Conservation (phyloP, 2,113 vertebrate species). For the Eudorcas thomsonii region DNA sequence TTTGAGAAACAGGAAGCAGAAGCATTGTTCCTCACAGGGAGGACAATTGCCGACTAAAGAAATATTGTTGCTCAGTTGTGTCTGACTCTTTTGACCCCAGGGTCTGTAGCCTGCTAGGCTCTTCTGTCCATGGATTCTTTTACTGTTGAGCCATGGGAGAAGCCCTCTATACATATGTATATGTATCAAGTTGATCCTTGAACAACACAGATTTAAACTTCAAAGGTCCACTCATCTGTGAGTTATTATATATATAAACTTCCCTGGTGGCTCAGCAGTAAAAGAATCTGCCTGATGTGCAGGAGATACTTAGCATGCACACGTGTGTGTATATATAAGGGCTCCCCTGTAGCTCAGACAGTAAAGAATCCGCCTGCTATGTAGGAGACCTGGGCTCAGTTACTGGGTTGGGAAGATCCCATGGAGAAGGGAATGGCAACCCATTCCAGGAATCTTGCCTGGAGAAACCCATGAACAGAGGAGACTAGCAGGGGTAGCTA, state of each 20-base stretch:
- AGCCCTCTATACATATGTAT: neutral
- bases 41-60: neutral
- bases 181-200: neutral
- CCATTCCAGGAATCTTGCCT: neutral
- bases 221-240: neutral
- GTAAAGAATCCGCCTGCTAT: neutral
- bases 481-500: neutral
- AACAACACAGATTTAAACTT: neutral
- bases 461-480: neutral
- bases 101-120: neutral
- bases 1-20: neutral
- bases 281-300: neutral
- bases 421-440: neutral
- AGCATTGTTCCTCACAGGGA: neutral
- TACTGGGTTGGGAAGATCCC: neutral
- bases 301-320: neutral
- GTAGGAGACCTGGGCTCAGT: neutral
- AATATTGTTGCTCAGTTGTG: neutral
- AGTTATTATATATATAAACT: neutral
- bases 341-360: neutral
- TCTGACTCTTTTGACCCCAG: neutral
- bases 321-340: neutral
- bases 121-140: neutral
- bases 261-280: neutral
- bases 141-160: neutral